Base-by-base conservation (phyloP, 1,140 invertebrate genomes). In the Caenorhabditis remanei region DNA sequence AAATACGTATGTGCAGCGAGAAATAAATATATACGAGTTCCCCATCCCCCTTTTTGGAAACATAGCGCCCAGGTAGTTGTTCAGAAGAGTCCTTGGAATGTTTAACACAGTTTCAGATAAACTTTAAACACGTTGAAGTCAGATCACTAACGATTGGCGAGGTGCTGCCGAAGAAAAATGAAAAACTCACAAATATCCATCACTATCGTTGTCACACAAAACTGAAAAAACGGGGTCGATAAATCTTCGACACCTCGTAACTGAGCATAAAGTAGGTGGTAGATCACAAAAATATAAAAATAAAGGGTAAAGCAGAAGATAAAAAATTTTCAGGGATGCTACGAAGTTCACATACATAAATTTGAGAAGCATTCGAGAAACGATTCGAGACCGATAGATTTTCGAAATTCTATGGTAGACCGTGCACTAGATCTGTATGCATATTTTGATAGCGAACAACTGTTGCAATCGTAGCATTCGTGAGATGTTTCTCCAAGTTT, bases 211-310 rank as follows among this genome's bases (percentile, higher is more conserved):
- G 67, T 58, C 1, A 85, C 67, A 24, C 63, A 85, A 3, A 85
- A 21, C 32, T 85, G 48, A 24, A 85, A 85, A 63, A 85, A 85
- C 7, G 65, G 85, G 16, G 85, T 85, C 9, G 65, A 53, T 9
- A 85, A 32, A 9, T 85, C 85, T 3, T 65, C 24, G 19, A 41
- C 41, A 4, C 50, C 67, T 2, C 50, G 63, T 40, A 55, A 32
- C 43, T 85, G 85, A 2, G 85, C 63, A 13, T 75, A 21, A 9
- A 85, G 0, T 2, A 85, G 50, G 2, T 56, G 14, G 24, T 21
- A 75, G 16, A 75, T 85, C n/a, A 85, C 40, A 56, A 85, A 85
- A 48, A 13, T 19, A 48, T 85, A 85, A 58, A 85, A 67, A 41
- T 65, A 65, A 11, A 85, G 46, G 7, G 85, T 85, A 32, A 85